Evolutionary conservation across 37 sponge, comb jelly and placozoan genomes (phyloP), one percentile per base, ranked within the genome.

Genomic region (Amphimedon queenslandica): DNA sequence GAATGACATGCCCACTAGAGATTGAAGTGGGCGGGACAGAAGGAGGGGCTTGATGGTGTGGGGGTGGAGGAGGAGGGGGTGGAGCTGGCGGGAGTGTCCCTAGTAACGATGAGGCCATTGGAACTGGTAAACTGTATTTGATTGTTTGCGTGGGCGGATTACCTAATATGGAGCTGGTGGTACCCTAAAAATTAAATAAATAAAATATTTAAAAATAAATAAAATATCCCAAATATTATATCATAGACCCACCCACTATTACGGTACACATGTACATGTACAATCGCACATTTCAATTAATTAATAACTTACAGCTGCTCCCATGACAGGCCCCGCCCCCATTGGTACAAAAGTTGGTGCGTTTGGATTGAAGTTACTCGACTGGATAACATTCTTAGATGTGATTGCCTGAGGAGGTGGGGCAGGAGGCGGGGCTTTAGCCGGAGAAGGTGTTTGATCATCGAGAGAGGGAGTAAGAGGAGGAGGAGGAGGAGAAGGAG

Each of bases 331-430:
- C n/a, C n/a, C n/a, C 3, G 77, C 64, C 10, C 38, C 78, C 73
- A 80, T 83, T 6, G 90, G 90, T 34, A 90, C 78, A 75, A 90
- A 90, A n/a, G 85, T 33, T 20, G 90, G 80, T 0, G 90, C 90
- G 80, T 90, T 90, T 18, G 90, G 90, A 55, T 90, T 90, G 65
- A 90, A 90, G 20, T 77, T 77, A 2, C 47, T 20, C 11, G 78
- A 5, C 1, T 57, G 73, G 34, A 25, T 25, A 6, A 60, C 5
- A n/a, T n/a, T n/a, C 28, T 60, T 60, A 11, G 27, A 11, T 6
- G 5, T 6, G 24, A 60, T 25, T 11, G 27, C 27, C 28, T 60
- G 61, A 11, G 21, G 61, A 47, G 53, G 53, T 18, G 53, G 53
- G 13, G 53, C 13, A 47, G 53, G 53, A 47, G 53, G 53, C 43